A percentile compares a stretch with the other conserved stretches of the same genome.
Conservation (phyloP, 2,797 vertebrate species). For the Heteromormyrus szaboi region DNA sequence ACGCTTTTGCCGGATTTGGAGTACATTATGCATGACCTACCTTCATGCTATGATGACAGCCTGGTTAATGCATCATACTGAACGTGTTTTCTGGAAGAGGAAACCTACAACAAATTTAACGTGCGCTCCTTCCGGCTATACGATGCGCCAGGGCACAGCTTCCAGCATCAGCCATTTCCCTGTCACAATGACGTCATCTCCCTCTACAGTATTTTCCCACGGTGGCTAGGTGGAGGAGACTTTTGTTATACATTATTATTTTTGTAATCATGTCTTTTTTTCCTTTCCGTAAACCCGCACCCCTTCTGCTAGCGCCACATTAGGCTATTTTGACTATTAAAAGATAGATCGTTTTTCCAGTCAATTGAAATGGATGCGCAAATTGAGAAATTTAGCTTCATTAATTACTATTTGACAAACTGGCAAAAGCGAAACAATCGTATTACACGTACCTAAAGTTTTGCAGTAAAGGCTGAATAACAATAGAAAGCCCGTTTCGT, state of each 20-base stretch:
- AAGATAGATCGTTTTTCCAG: neutral
- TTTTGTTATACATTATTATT: neutral
- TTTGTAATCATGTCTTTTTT: neutral
- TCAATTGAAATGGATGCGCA: neutral
- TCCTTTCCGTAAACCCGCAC: neutral
- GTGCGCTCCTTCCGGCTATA: neutral
- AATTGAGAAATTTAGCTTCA: neutral
- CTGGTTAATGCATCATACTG: neutral
- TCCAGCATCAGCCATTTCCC: constrained; percentile 16
- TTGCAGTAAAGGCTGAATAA: neutral
- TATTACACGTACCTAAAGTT: neutral
- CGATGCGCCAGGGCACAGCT: neutral
- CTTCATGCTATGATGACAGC: constrained; percentile 8
- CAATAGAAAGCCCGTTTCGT: neutral
- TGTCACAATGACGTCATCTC: constrained; percentile 17
- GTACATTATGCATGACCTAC: constrained; percentile 12
- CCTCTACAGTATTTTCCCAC: neutral
- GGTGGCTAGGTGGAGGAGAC: neutral
- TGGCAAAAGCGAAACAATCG: neutral
- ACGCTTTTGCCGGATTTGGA: neutral
- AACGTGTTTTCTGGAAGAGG: neutral
- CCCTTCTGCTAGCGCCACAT: neutral
- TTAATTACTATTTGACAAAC: neutral
- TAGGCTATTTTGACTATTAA: neutral
- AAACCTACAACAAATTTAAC: neutral